Base-by-base conservation (phyloP, 2,888 invertebrate species). In the Gryllus longicercus region DNA sequence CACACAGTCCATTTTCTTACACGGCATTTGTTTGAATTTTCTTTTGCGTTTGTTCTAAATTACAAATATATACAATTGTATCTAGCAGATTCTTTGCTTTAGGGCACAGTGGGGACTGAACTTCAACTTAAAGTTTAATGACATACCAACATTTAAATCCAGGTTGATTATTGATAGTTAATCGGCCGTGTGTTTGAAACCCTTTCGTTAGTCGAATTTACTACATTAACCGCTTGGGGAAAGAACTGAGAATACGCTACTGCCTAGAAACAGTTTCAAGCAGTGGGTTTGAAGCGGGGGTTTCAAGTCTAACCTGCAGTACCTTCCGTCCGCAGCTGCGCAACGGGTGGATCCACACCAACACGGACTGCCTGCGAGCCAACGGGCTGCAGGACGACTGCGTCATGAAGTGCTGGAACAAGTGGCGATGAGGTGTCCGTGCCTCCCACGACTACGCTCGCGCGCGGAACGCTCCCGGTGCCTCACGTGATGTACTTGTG, bases 321-420 rank as follows among this genome's bases (percentile, higher is more conserved):
- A 11, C 14, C 63, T 63, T 63, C n/a, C 12, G 63, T 10, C n/a
- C n/a, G 63, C 63, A 63, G 63, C 63, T 63, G 5, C 63, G 63
- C 63, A n/a, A n/a, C 14, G 63, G 63, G 63, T 63, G 63, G 63
- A 63, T 63, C 63, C n/a, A 63, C n/a, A 63, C 63, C 16, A n/a
- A n/a, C n/a, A 63, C 63, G 63, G 63, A 63, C 63, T 63, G 63
- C 14, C 63, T 63, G 63, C 63, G 63, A 14, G 63, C 63, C 63
- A 63, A 63, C n/a, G 63, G 63, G 12, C 63, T 63, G 63, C 63
- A 63, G n/a, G 63, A 63, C n/a, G 63, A 63, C 63, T 63, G 63
- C 11, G 63, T 63, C 63, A 63, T 63, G 63, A 63, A 63, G 8
- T 63, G 63, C n/a, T 63, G 63, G 63, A 63, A 63, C 8, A 14